These are phyloP conservation scores for Chrysolina oricalcia DNA, from an alignment of 2,888 invertebrate species.

Conservation along the genomic window DNA sequence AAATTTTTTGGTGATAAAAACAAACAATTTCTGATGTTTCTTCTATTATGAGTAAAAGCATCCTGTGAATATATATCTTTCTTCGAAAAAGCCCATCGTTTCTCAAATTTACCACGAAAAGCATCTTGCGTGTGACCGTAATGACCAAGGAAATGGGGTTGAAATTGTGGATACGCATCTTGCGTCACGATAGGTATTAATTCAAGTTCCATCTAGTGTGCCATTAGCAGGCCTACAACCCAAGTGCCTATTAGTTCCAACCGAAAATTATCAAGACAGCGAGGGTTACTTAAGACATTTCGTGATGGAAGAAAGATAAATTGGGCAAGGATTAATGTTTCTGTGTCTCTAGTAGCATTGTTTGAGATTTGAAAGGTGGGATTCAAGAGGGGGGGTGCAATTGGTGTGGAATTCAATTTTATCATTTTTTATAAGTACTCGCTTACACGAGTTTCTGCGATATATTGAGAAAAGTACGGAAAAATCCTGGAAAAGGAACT, in stretches of 20 bases:
- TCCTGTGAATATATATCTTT: too few species aligned
- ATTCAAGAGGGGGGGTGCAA: background rate
- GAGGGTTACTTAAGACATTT: conserved; percentile 15
- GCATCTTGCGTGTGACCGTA: conserved; percentile 12
- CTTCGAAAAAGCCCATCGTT: background rate
- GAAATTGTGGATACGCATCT: conserved; percentile 20
- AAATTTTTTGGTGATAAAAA: too few species aligned
- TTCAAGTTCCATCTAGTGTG: conserved; percentile 35
- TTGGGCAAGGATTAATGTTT: background rate
- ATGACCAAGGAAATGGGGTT: conserved; percentile 3
- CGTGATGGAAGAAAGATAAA: background rate
- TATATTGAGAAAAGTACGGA: too few species aligned
- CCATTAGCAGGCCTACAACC: conserved; percentile 29
- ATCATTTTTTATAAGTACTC: too few species aligned
- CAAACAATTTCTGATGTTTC: too few species aligned
- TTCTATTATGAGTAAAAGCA: too few species aligned
- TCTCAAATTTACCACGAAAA: background rate
- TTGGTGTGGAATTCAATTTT: too few species aligned
- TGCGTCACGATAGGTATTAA: conserved; percentile 27
- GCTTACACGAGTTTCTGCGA: too few species aligned
- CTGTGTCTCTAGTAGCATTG: background rate
- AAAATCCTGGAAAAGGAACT: too few species aligned
- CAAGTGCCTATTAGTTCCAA: conserved; percentile 36
- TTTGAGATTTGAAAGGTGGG: background rate
- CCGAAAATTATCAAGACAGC: conserved; percentile 30